These are phyloP conservation scores for Hyposmocoma kahamanoa DNA, from an alignment of 1,140 invertebrate genomes.

Conservation along the genomic window DNA sequence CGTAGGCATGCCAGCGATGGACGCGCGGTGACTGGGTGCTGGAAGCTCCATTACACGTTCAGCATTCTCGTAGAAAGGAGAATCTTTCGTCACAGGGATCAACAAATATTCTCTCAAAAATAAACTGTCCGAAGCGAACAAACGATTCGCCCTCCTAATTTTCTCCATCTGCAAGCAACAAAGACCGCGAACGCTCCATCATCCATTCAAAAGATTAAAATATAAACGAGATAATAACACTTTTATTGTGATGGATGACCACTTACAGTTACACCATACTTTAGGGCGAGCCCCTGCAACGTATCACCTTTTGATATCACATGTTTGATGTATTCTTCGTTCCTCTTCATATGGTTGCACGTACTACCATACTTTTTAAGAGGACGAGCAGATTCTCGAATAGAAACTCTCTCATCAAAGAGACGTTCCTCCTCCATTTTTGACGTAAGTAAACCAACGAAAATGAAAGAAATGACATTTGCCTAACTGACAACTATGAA, in stretches of 20 bases:
- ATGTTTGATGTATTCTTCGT: constrained; percentile 86
- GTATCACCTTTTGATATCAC: constrained; percentile 87
- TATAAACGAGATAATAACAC: constrained; percentile 41
- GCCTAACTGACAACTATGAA: constrained; percentile 18
- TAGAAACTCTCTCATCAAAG: constrained; percentile 88
- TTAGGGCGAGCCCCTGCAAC: constrained; percentile 93
- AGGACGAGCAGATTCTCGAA: constrained; percentile 86
- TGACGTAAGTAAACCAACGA: constrained; percentile 52
- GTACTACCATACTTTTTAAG: constrained; percentile 94
- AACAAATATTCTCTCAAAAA: constrained; percentile 87
- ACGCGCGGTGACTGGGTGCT: constrained; percentile 59
- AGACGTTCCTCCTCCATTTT: constrained; percentile 82
- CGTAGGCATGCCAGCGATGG: constrained; percentile 72
- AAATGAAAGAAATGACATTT: constrained; percentile 35
- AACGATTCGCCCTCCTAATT: constrained; percentile 88
- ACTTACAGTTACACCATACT: constrained; percentile 93
- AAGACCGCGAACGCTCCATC: constrained; percentile 10
- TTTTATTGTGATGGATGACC: constrained; percentile 40
- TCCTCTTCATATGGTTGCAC: constrained; percentile 78
- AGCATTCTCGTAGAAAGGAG: constrained; percentile 73
- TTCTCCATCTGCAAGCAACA: constrained; percentile 86
- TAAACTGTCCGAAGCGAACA: constrained; percentile 92
- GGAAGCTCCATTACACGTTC: constrained; percentile 51
- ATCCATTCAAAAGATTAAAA: constrained; percentile 20
- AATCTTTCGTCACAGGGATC: constrained; percentile 83